Evolutionary conservation across 2,797 vertebrate genomes (phyloP).

Genomic region (Enteromius paludinosus): DNA sequence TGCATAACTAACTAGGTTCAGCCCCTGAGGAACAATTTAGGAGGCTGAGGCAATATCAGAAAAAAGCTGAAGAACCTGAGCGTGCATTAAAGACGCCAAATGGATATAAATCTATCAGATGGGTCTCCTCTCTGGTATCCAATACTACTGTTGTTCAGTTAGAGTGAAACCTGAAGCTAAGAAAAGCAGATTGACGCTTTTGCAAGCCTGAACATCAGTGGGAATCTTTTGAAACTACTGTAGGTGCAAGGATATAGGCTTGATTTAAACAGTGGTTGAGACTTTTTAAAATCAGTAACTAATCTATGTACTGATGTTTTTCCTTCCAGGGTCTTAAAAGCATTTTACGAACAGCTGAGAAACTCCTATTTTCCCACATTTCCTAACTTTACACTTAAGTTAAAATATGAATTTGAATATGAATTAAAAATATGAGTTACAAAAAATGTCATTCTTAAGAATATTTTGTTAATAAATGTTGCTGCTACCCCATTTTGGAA

Average conservation of each 20-base stretch:
- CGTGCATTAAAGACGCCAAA: constrained; percentile 14
- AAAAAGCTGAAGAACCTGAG: constrained; percentile 10
- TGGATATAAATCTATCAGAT: constrained; percentile 24
- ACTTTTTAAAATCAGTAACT: not conserved
- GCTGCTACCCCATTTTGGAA: not conserved
- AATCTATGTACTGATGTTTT: not conserved
- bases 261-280: not conserved
- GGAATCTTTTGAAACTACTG: not conserved
- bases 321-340: not conserved
- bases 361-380: not conserved
- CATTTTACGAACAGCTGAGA: not conserved
- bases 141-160: not conserved
- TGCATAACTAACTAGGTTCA: constrained; percentile 16
- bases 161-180: constrained; percentile 16
- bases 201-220: not conserved
- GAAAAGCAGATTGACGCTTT: constrained; percentile 2
- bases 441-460: not conserved
- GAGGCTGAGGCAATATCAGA: not conserved
- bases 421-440: not conserved
- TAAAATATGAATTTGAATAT: too few relatives aligned
- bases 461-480: not conserved
- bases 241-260: not conserved
- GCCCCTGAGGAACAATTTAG: constrained; percentile 6
- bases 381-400: not conserved
- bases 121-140: not conserved